phyloP scores from a whole-genome alignment of 2,888 invertebrate genomes.

The Meghimatium bilineatum region DNA sequence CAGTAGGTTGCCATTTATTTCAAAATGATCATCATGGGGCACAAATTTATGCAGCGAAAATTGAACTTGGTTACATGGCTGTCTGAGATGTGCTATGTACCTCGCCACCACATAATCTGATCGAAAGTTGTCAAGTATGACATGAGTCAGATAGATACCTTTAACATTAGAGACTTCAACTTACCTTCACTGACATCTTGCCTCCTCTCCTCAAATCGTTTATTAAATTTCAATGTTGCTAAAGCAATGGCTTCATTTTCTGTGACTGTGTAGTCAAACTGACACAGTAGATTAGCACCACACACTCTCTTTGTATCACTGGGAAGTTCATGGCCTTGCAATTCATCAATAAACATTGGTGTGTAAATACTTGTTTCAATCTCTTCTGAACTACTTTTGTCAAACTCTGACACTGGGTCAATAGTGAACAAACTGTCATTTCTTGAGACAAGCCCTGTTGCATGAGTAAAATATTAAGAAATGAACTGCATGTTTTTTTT shows the following conservation, averaged over 20 bases:
- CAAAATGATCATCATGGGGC: too few species aligned
- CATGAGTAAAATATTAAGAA: conserved; percentile 20
- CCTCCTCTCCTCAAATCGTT: conserved; percentile 61
- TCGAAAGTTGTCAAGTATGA: too few species aligned
- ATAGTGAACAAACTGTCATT: conserved; percentile 46
- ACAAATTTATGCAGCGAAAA: too few species aligned
- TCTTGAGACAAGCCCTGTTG: conserved; percentile 40
- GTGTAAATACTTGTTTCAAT: background rate
- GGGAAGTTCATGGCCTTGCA: background rate
- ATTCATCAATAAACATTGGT: conserved; percentile 38
- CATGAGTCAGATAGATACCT: too few species aligned
- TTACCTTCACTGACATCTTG: conserved; percentile 46
- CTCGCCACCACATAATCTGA: too few species aligned
- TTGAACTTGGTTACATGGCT: too few species aligned
- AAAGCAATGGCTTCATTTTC: conserved; percentile 61
- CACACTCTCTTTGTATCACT: conserved; percentile 59
- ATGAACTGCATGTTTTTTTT: too few species aligned
- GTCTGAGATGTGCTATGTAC: too few species aligned
- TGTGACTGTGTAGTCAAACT: conserved; percentile 65
- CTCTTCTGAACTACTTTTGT: background rate
- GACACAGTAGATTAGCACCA: conserved; percentile 62
- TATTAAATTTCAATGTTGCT: conserved; percentile 60
- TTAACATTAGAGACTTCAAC: too few species aligned
- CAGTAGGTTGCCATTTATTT: too few species aligned
- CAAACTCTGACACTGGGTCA: background rate